A percentile compares a stretch with the other conserved stretches of the same genome.
These are phyloP conservation scores for Tangachromis dhanisi DNA, from an alignment of 2,113 vertebrate species.

Conservation along the genomic window DNA sequence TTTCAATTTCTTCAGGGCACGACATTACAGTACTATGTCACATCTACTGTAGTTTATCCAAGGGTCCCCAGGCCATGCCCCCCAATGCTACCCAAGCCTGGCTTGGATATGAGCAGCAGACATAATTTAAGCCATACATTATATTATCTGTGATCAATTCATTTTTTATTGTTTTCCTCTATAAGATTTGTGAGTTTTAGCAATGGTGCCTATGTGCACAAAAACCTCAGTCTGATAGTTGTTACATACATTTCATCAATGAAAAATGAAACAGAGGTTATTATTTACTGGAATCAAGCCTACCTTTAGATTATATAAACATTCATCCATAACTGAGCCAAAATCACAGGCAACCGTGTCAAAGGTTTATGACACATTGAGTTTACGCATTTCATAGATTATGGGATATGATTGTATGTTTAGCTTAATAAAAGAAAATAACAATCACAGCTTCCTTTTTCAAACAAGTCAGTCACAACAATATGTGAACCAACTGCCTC, in stretches of 20 bases:
- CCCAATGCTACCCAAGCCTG: background rate
- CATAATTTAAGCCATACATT: background rate
- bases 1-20: background rate
- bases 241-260: background rate
- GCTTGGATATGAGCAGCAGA: background rate
- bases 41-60: background rate
- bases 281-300: background rate
- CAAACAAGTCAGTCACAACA: background rate
- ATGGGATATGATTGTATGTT: background rate
- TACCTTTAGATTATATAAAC: background rate
- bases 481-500: background rate
- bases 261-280: background rate
- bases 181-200: background rate
- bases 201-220: background rate
- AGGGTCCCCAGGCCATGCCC: background rate
- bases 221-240: background rate
- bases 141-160: background rate
- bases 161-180: background rate
- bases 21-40: background rate
- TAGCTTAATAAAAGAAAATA: background rate
- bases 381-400: background rate
- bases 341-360: background rate
- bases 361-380: background rate
- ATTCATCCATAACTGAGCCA: background rate
- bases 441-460: background rate